Percentiles rank a stretch among this genome's conserved stretches.
phyloP scores from a whole-genome alignment of 2,113 vertebrate species.

The Platycercus adscitus region DNA sequence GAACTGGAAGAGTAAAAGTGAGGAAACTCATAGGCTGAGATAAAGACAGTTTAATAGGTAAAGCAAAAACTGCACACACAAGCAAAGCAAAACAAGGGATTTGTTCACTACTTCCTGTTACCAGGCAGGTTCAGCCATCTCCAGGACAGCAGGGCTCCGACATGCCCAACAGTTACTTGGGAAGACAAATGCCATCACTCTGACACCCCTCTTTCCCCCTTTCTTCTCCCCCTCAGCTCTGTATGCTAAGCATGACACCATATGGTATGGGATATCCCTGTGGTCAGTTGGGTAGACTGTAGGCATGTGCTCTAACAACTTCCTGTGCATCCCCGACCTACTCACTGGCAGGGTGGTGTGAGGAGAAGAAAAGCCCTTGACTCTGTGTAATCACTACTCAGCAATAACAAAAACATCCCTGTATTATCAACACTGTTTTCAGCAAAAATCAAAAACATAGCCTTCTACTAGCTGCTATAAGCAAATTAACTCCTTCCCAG shows the following conservation, averaged over 20 bases:
- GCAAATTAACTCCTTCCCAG: background rate
- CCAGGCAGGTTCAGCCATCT: background rate
- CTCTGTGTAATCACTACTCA: background rate
- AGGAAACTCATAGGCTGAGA: background rate
- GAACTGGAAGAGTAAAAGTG: background rate
- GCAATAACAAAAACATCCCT: background rate
- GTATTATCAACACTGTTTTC: background rate
- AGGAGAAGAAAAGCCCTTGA: background rate
- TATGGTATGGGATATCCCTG: too few species aligned
- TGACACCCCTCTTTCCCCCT: background rate
- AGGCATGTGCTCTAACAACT: background rate
- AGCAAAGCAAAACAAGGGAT: background rate
- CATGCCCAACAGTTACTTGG: background rate
- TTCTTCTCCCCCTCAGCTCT: background rate
- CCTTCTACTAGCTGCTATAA: background rate
- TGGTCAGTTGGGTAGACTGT: background rate
- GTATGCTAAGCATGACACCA: background rate
- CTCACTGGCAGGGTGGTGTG: background rate
- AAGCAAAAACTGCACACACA: background rate
- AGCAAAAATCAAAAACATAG: background rate
- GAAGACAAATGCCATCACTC: fast-evolving
- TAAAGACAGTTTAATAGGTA: background rate
- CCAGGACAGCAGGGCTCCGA: background rate
- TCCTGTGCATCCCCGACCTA: background rate
- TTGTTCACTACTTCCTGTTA: background rate